Evolutionary conservation across 2,888 invertebrate genomes (phyloP).

Genomic region (Crocallis elinguaria): DNA sequence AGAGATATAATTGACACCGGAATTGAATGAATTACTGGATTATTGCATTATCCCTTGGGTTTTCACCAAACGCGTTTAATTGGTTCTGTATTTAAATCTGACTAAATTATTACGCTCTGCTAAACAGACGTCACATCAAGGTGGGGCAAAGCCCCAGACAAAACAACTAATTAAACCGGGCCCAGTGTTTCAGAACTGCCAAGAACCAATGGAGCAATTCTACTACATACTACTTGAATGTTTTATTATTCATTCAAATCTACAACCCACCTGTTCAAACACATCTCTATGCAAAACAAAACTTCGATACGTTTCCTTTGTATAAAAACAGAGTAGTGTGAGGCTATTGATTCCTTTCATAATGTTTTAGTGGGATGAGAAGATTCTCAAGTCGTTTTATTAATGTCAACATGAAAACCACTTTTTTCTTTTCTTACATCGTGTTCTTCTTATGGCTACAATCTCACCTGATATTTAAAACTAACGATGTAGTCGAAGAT

Average conservation of each 20-base stretch:
- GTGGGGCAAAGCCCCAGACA: constrained; percentile 13
- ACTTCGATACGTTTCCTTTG: constrained; percentile 14
- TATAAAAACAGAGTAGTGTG: constrained; percentile 4
- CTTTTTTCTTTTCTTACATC: too few species aligned
- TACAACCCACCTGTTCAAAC: constrained; percentile 33
- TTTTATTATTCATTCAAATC: constrained; percentile 30
- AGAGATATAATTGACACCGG: too few species aligned
- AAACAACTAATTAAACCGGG: constrained; percentile 14
- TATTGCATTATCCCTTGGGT: too few species aligned
- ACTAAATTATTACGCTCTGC: background rate
- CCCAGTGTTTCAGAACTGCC: constrained; percentile 10
- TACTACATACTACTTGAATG: constrained; percentile 5
- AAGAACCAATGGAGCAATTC: constrained; percentile 25
- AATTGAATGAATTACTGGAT: too few species aligned
- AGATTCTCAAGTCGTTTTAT: background rate
- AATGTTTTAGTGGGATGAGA: background rate
- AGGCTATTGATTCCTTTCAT: constrained; percentile 9
- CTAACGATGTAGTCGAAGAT: too few species aligned
- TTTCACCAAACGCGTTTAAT: too few species aligned
- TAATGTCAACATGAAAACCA: too few species aligned
- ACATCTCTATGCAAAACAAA: constrained; percentile 19
- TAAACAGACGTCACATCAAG: background rate
- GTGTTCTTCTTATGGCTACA: too few species aligned
- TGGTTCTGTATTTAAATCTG: too few species aligned
- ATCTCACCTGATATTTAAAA: too few species aligned